phyloP scores from a whole-genome alignment of 2,797 vertebrate genomes.

The Channallabes apus region DNA sequence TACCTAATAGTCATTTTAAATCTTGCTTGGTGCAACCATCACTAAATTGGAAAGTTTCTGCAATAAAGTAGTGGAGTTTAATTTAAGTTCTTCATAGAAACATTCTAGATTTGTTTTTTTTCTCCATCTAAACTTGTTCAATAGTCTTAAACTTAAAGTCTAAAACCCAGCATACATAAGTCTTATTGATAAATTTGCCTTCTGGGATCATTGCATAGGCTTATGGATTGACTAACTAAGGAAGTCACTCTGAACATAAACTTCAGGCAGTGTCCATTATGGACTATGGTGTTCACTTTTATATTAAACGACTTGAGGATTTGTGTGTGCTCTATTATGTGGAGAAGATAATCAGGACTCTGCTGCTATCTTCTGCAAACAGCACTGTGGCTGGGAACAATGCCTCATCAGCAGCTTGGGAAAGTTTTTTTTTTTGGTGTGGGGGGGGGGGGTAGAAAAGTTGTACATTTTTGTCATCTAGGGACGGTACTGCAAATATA shows the following conservation, averaged over 20 bases:
- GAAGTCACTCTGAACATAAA: background rate
- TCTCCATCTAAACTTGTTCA: no score
- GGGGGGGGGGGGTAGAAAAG: background rate
- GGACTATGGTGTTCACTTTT: conserved; percentile 7
- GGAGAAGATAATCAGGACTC: background rate
- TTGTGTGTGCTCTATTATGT: conserved; percentile 20
- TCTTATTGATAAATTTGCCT: background rate
- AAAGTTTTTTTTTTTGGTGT: conserved; percentile 4
- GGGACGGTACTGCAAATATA: background rate
- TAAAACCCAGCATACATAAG: background rate
- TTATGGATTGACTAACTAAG: conserved; percentile 7
- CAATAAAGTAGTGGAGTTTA: background rate
- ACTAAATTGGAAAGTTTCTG: background rate
- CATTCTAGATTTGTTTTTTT: background rate
- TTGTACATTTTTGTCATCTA: background rate
- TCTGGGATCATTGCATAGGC: background rate
- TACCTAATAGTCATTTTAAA: background rate
- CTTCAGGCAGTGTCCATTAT: background rate
- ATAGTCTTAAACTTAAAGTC: background rate
- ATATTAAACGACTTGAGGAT: conserved; percentile 9
- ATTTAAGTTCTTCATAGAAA: background rate
- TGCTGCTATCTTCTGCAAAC: conserved; percentile 20
- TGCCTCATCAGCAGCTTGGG: conserved; percentile 16
- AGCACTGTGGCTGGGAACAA: conserved; percentile 24
- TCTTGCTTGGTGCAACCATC: background rate